Percentiles rank a stretch among this genome's conserved stretches.
Evolutionary conservation across 2,888 invertebrate species (phyloP).

Genomic region (Tolmerus cingulatus): DNA sequence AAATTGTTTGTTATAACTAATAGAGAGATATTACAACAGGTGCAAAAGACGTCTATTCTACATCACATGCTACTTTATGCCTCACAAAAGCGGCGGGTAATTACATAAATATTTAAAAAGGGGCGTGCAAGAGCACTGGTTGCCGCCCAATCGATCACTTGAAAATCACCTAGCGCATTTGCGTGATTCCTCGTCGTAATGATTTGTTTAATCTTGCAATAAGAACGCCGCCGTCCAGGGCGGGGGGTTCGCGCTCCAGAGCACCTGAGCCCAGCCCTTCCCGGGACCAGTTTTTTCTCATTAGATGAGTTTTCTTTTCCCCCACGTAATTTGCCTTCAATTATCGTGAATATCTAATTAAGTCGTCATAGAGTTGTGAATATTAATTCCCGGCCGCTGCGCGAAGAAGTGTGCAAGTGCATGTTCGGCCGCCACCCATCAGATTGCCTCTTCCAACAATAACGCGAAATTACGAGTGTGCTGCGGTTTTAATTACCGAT

Average conservation of each 20-base stretch:
- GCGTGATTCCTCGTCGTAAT: not conserved
- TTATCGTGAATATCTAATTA: constrained; percentile 42
- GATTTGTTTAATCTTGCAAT: not conserved
- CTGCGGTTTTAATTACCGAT: constrained; percentile 33
- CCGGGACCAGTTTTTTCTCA: not conserved
- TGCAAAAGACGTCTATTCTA: not conserved
- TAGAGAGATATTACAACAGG: not conserved
- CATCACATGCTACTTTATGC: not conserved
- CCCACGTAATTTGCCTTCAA: not conserved
- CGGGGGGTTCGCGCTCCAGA: not conserved
- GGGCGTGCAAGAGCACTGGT: not conserved
- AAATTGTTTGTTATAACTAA: not conserved
- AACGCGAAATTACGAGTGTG: constrained; percentile 31
- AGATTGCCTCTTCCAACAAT: constrained; percentile 6
- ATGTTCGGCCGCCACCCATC: not conserved
- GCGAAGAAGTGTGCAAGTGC: constrained; percentile 5
- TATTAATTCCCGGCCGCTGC: constrained; percentile 29
- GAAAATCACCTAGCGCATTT: not conserved
- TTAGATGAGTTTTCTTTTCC: constrained; percentile 9
- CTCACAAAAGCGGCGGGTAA: not conserved
- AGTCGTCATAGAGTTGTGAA: constrained; percentile 39
- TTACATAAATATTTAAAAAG: not conserved
- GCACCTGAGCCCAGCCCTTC: not conserved
- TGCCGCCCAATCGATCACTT: not conserved
- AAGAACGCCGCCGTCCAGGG: not conserved